Conservation (phyloP, 2,888 invertebrate genomes). For the Steromphala cineraria region DNA sequence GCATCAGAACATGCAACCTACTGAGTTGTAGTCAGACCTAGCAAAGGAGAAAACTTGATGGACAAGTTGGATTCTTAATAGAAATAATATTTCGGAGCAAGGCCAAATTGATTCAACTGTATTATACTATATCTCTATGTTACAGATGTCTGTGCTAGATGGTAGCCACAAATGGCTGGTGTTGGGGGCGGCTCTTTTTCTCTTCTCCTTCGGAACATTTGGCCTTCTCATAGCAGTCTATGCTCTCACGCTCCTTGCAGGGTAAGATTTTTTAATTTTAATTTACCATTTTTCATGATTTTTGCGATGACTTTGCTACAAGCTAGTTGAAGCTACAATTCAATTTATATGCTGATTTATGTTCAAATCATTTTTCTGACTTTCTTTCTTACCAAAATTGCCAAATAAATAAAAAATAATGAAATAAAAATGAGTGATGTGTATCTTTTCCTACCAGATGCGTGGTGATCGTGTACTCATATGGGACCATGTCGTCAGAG, state of each 20-base stretch:
- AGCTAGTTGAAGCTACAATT: too few species aligned
- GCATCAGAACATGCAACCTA: too few species aligned
- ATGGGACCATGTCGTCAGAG: constrained; percentile 28
- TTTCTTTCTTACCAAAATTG: too few species aligned
- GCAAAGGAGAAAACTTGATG: too few species aligned
- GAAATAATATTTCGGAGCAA: too few species aligned
- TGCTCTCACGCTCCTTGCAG: constrained; percentile 46
- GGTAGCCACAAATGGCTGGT: constrained; percentile 51
- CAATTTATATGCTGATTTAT: too few species aligned
- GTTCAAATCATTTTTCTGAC: too few species aligned
- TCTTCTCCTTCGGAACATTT: constrained; percentile 58
- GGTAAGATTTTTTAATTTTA: constrained; percentile 46
- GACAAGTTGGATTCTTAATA: too few species aligned
- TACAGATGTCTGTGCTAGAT: constrained; percentile 50
- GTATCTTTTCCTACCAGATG: constrained; percentile 17
- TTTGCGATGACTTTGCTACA: neutral
- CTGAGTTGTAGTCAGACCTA: too few species aligned
- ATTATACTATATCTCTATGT: neutral
- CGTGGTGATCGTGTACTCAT: constrained; percentile 32
- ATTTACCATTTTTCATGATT: neutral
- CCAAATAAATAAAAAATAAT: too few species aligned
- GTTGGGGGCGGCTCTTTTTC: constrained; percentile 52
- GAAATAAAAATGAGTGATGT: too few species aligned
- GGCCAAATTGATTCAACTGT: too few species aligned
- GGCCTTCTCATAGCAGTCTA: constrained; percentile 54